Conservation (phyloP, 2,113 vertebrate species). For the Lontra canadensis region DNA sequence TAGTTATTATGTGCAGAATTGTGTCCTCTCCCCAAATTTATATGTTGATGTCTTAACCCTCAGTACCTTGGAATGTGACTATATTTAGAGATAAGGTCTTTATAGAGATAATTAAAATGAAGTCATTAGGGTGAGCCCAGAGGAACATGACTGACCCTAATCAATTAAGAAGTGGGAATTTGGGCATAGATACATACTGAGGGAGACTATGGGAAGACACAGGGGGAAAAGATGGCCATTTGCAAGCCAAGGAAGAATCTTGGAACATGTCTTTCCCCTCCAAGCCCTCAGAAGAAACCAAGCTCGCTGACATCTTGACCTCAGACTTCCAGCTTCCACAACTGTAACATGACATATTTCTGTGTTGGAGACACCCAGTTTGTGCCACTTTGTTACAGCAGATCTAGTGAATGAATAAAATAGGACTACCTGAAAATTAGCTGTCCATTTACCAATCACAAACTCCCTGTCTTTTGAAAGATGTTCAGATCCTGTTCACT, state of each 20-base stretch:
- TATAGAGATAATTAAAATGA: conserved; percentile 22
- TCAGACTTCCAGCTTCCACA: not conserved
- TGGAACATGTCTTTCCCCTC: not conserved
- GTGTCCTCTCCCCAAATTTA: not conserved
- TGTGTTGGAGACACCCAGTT: not conserved
- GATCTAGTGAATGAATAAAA: not conserved
- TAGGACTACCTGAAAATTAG: not conserved
- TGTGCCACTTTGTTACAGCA: not conserved
- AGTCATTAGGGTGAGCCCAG: not conserved
- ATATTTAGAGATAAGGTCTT: not conserved
- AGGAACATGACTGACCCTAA: not conserved
- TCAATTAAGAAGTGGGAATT: conserved; percentile 23
- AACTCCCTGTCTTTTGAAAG: not conserved
- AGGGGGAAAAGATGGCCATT: not conserved
- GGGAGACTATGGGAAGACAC: not conserved
- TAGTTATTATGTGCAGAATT: not conserved
- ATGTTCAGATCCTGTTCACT: not conserved
- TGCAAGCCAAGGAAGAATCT: not conserved
- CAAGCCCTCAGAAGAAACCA: not conserved
- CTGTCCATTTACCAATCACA: not conserved
- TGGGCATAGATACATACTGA: not conserved
- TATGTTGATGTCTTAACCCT: not conserved
- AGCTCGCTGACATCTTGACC: not conserved
- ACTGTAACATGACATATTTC: not conserved
- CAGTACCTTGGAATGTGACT: not conserved